phyloP scores from a whole-genome alignment of 2,113 vertebrate genomes.

The Mobula birostris region DNA sequence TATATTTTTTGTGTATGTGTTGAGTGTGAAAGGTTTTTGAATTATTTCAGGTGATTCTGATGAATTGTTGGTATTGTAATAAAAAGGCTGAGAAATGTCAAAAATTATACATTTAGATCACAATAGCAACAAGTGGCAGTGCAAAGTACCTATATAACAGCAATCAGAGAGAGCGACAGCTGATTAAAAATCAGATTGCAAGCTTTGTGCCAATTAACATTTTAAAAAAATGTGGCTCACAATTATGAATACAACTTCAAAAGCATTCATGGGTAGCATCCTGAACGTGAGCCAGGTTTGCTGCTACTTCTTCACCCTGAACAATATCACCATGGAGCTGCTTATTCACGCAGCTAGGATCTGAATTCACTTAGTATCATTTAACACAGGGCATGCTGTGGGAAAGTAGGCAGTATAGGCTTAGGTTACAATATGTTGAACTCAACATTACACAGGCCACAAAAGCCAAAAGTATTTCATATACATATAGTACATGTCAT shows the following conservation, averaged over 20 bases:
- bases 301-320: constrained; percentile 34
- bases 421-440: constrained; percentile 34
- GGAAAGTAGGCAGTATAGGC: constrained; percentile 25
- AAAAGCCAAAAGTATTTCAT: constrained; percentile 8
- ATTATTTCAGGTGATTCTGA: background rate
- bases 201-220: background rate
- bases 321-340: background rate
- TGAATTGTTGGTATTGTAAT: background rate
- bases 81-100: background rate
- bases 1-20: background rate
- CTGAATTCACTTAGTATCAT: constrained; percentile 30
- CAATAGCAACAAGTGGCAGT: background rate
- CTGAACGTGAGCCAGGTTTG: constrained; percentile 21
- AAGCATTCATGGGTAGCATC: constrained; percentile 20
- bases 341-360: constrained; percentile 24
- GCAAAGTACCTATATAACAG: background rate
- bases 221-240: background rate
- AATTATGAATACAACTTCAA: constrained; percentile 8
- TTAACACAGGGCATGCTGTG: constrained; percentile 13
- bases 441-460: background rate
- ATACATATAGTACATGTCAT: background rate
- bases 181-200: constrained; percentile 15
- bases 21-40: too few species aligned
- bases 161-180: background rate
- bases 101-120: background rate